Base-by-base conservation (phyloP, 2,888 invertebrate genomes). In the Drosophila recens region DNA sequence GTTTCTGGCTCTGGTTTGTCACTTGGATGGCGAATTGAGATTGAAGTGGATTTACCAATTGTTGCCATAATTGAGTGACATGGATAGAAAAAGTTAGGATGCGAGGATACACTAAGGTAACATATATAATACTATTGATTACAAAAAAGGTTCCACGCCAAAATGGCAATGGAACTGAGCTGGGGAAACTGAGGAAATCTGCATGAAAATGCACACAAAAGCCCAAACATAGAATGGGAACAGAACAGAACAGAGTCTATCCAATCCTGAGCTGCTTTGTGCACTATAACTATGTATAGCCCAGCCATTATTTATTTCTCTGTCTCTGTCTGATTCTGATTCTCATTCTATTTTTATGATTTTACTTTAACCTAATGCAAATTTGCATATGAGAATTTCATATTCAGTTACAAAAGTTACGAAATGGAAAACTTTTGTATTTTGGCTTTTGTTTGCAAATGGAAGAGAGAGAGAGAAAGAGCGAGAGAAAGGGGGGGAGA, bases 51-150 rank as follows among this genome's bases (percentile, higher is more conserved):
- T 75, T 90, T 83, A 73, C 76, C 87, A 90, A 90, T 90, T 86
- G 83, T 90, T 81, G 75, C 79, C 75, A 82, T 82, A 89, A 89
- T 85, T 87, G 89, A 89, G 83, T 89, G 82, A 82, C 88, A 88
- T 86, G 87, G 76, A 85, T 79, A 72, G 71, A 51, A 49, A 62
- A 46, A 53, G 49, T 57, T 33, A 33, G 15, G 27, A 56, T 71
- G 34, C 38, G 30, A 57, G 40, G 40, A 38, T 33, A 38, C 27
- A 30, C 30, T 8, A 30, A 8, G 2, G 30, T 23, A 42, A 40
- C 15, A 8, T 66, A 11, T 45, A 13, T 40, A 66, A 78, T 42
- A 13, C 43, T 67, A 78, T 75, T 72, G 75, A 80, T 80, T 81
- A 62, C 79, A 72, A 49, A 80, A 80, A 80, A 73, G 81, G 81